Evolutionary conservation across 1,140 invertebrate species (phyloP), one percentile per base, ranked within the genome.

Genomic region (Bombus breviceps): DNA sequence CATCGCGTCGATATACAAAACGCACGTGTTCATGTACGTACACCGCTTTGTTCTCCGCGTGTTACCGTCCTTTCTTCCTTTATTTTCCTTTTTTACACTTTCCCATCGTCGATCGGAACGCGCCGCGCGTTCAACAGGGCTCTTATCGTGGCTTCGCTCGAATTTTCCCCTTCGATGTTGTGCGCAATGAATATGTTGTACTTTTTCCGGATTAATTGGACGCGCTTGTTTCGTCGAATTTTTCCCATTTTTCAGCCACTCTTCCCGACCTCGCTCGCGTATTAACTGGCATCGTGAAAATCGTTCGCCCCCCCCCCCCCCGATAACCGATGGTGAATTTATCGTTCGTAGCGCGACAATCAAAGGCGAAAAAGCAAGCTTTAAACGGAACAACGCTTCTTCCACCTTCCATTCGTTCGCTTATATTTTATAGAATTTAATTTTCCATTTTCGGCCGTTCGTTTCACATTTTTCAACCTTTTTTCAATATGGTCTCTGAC

Each of bases 141-240:
- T 62, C 37, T 39, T 76, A n/a, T 39, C 74, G 22, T 3, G 32
- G 32, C 37, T 59, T 57, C 47, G 25, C 74, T 37, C 22, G 18
- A 62, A 62, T 64, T 77, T 73, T 62, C 34, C 25, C 9, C 8
- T 0, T 10, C 37, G 68, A 18, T 13, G 13, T 15, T 41, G 15
- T 2, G 78, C 32, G 43, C 43, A 47, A 25, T 4, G 68, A 71
- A n/a, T 81, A 39, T 41, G 37, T 72, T 81, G 37, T 59, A 81
- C 43, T 2, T 53, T 80, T 47, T n/a, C 28, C 28, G 37, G 37
- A 69, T 80, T 80, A 80, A 69, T 80, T 69, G 25, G 25, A 22
- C 43, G 15, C 43, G 18, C 13, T 74, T 5, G n/a, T 43, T 53
- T 69, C 64, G 64, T 13, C 77, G 62, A 13, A 41, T n/a, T 69